phyloP scores from a whole-genome alignment of 2,113 vertebrate species.

The Gnathonemus longibarbis region DNA sequence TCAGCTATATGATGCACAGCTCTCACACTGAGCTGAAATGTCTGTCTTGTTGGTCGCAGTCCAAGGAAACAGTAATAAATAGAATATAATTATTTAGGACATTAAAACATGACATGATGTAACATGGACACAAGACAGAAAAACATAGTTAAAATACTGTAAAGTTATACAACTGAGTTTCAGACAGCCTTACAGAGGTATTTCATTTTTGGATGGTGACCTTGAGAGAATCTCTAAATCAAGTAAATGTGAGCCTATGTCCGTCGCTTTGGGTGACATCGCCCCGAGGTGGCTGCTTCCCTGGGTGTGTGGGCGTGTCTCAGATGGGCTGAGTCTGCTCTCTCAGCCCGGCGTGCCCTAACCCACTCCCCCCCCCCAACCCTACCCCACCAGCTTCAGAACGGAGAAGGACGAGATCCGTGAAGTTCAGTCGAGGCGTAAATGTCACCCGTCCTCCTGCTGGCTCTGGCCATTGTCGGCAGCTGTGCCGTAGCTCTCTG shows the following conservation, averaged over 20 bases:
- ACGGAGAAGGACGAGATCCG: not conserved
- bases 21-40: not conserved
- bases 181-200: not conserved
- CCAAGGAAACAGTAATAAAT: not conserved
- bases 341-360: not conserved
- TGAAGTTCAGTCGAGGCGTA: not conserved
- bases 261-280: not conserved
- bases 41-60: not conserved
- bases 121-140: not conserved
- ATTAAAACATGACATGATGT: not conserved
- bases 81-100: not conserved
- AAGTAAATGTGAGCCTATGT: not conserved
- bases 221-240: not conserved
- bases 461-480: not conserved
- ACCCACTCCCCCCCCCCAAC: too few relatives aligned
- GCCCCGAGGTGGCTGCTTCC: not conserved
- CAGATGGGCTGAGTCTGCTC: not conserved
- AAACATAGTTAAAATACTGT: not conserved
- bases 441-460: not conserved
- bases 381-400: not conserved
- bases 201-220: not conserved
- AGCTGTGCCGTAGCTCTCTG: not conserved
- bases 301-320: not conserved
- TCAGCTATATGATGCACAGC: not conserved
- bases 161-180: not conserved